Base-by-base conservation (phyloP, 2,113 vertebrate genomes). In the Nesoenas mayeri region DNA sequence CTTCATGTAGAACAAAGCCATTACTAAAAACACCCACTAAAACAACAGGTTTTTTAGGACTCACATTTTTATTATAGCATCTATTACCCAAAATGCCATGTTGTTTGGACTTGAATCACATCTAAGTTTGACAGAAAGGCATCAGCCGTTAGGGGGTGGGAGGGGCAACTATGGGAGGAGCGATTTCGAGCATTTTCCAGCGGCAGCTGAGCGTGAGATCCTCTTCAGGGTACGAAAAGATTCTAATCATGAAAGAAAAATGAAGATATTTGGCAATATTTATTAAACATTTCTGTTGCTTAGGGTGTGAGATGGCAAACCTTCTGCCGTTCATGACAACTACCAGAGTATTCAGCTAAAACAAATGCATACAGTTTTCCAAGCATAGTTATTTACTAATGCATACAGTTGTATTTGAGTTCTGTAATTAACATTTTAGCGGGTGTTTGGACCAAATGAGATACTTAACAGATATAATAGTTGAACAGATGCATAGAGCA, bases 1-100 rank as follows among this genome's bases (percentile, higher is more conserved):
- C 97, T 97, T 97, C 85, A 25, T 93, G 94, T 97, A 97, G 94
- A 97, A 96, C 96, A 97, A 97, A 98, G 83, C 91, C 91, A 89
- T 97, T 97, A 96, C 94, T 97, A 88, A 96, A 96, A 96, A 89
- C 87, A 95, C 90, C 62, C 89, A 91, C 97, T 95, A 92, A 95
- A 97, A 97, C 96, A 96, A 94, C 96, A 96, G 91, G 91, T 94
- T 95, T 97, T 96, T 93, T 91, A 88, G 75, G 75, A 89, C 77
- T 93, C 92, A 80, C 93, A 81, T 96, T 96, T 97, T 96, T 96
- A 94, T 97, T 96, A 96, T 91, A 94, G 84, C 91, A 91, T 97
- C 95, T 65, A n/a, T 96, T 97, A 95, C 95, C 96, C 92, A 66
- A 93, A 97, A 94, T 84, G 81, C 94, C 70, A 25, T 7, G 14